Conservation (phyloP, 2,797 vertebrate genomes). For the Pagetopsis macropterus region DNA sequence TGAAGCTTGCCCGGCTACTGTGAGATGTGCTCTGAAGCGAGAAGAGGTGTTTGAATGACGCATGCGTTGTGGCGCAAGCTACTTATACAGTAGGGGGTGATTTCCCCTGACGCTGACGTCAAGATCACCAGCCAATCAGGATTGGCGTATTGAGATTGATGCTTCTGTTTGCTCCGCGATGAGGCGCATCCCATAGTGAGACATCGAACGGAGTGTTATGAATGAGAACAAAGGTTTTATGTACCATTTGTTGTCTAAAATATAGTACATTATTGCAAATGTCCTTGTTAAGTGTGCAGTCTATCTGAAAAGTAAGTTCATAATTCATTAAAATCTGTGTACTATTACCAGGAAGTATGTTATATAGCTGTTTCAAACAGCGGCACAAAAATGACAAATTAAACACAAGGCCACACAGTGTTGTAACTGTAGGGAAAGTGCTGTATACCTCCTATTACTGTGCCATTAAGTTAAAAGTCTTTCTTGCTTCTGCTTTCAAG, state of each 20-base stretch:
- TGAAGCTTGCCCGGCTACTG: no score
- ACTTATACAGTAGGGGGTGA: no score
- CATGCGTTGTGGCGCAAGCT: no score
- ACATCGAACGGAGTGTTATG: no score
- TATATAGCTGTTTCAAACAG: neutral
- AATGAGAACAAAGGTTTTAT: neutral
- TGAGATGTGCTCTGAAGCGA: no score
- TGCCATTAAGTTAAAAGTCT: conserved; percentile 29
- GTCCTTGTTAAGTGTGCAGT: neutral
- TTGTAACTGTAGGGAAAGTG: conserved; percentile 12
- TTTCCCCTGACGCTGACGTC: no score
- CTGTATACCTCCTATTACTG: conserved; percentile 4
- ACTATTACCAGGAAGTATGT: neutral
- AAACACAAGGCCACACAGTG: conserved; percentile 4
- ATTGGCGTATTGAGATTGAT: no score
- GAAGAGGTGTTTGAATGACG: no score
- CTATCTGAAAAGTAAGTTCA: neutral
- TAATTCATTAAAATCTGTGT: conserved; percentile 4
- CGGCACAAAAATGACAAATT: conserved; percentile 12
- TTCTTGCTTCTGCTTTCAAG: conserved; percentile 16
- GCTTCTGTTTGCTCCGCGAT: no score
- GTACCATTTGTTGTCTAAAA: neutral
- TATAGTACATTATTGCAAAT: conserved; percentile 1
- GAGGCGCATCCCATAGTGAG: no score
- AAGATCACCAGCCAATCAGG: no score